Evolutionary conservation across 2,113 vertebrate genomes (phyloP).

Genomic region (Haliaeetus leucogaster): DNA sequence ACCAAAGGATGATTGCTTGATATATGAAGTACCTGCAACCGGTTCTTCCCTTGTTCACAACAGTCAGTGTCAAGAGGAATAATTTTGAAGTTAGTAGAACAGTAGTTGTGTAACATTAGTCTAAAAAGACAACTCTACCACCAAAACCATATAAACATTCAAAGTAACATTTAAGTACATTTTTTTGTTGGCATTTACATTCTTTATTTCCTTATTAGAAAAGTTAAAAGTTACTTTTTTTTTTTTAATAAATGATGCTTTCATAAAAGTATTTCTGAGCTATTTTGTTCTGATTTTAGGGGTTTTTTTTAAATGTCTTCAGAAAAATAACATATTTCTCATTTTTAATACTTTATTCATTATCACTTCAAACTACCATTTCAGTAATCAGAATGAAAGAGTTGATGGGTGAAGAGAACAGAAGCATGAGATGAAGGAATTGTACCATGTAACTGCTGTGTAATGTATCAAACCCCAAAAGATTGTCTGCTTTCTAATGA

Average conservation of each 20-base stretch:
- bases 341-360: background rate
- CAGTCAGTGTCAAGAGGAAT: background rate
- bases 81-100: background rate
- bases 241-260: background rate
- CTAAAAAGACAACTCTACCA: background rate
- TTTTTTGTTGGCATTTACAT: background rate
- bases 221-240: background rate
- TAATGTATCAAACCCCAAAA: background rate
- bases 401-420: background rate
- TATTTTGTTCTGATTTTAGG: background rate
- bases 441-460: background rate
- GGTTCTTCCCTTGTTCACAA: background rate
- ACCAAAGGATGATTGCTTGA: background rate
- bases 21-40: background rate
- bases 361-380: background rate
- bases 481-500: background rate
- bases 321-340: background rate
- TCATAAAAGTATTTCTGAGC: background rate
- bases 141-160: background rate
- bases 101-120: background rate
- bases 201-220: background rate
- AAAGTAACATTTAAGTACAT: background rate
- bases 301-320: rapidly evolving
- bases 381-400: background rate
- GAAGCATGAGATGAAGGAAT: background rate